Conservation (phyloP, 2,797 vertebrate genomes). For the Acipenser oxyrinchus region DNA sequence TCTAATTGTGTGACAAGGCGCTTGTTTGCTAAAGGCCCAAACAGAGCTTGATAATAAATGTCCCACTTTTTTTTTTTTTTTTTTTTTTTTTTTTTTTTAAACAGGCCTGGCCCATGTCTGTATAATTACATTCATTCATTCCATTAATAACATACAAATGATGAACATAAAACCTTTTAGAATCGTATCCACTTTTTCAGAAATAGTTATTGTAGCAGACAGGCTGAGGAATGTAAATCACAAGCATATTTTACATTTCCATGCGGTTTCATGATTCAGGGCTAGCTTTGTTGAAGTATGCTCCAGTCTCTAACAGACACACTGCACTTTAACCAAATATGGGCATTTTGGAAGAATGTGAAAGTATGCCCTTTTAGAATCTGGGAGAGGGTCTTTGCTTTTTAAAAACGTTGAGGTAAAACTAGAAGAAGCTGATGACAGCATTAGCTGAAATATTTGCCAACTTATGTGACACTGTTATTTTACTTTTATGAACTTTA, state of each 20-base stretch:
- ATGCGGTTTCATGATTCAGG: constrained; percentile 46
- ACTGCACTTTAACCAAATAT: constrained; percentile 67
- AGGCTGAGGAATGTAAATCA: constrained; percentile 56
- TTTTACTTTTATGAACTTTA: too few species aligned
- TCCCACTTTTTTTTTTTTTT: too few species aligned
- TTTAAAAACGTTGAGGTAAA: background rate
- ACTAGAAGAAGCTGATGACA: background rate
- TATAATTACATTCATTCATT: background rate
- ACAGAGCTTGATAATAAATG: too few species aligned
- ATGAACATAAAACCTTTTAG: constrained; percentile 17
- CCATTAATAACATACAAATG: constrained; percentile 6
- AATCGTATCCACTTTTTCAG: constrained; percentile 27
- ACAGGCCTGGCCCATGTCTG: background rate
- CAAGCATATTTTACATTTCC: constrained; percentile 55
- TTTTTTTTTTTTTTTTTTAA: too few species aligned
- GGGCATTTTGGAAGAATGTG: constrained; percentile 61
- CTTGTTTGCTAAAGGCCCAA: too few species aligned
- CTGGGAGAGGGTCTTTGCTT: background rate
- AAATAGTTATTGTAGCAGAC: constrained; percentile 35
- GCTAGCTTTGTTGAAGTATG: constrained; percentile 37
- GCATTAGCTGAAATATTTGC: background rate
- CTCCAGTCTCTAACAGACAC: constrained; percentile 36
- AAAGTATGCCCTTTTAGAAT: constrained; percentile 34
- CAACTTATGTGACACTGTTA: too few species aligned
- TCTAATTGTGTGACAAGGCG: too few species aligned